These are phyloP conservation scores for Drosophila austrosaltans DNA, from an alignment of 2,888 invertebrate genomes.

Conservation along the genomic window DNA sequence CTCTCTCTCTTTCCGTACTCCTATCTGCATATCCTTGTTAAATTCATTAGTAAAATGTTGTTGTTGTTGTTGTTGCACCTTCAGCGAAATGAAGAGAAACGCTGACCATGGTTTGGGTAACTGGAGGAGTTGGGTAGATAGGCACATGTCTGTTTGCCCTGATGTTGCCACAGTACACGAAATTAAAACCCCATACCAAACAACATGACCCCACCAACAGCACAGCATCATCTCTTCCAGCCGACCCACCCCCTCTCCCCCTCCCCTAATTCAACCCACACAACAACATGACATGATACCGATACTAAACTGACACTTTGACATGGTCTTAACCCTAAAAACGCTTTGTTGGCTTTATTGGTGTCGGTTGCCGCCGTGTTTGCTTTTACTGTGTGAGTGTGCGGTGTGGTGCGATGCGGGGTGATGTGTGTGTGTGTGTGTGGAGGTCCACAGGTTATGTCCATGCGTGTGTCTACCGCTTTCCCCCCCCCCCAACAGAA, in stretches of 20 bases:
- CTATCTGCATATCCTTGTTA: slow-evolving; percentile 62
- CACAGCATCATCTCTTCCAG: neutral
- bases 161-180: slow-evolving; percentile 74
- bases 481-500: slow-evolving; percentile 8
- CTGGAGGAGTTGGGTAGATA: slow-evolving; percentile 5
- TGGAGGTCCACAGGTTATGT: slow-evolving; percentile 3
- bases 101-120: slow-evolving; percentile 17
- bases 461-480: slow-evolving; percentile 21
- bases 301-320: slow-evolving; percentile 83
- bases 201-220: neutral
- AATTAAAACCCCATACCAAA: slow-evolving; percentile 74
- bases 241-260: neutral
- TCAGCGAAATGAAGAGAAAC: slow-evolving; percentile 59
- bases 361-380: slow-evolving; percentile 68
- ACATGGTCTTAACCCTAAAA: slow-evolving; percentile 82
- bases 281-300: slow-evolving; percentile 82
- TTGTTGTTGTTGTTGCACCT: slow-evolving; percentile 69
- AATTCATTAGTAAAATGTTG: slow-evolving; percentile 77
- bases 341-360: slow-evolving; percentile 80
- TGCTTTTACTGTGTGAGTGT: slow-evolving; percentile 47
- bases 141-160: slow-evolving; percentile 76
- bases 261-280: slow-evolving; percentile 21
- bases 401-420: neutral
- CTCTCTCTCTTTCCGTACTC: neutral
- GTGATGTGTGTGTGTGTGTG: neutral